Percentiles rank a stretch among this genome's conserved stretches.
Evolutionary conservation across 92 coral and sea anemone genomes (phyloP).

Genomic region (Phenganax stokvisi): DNA sequence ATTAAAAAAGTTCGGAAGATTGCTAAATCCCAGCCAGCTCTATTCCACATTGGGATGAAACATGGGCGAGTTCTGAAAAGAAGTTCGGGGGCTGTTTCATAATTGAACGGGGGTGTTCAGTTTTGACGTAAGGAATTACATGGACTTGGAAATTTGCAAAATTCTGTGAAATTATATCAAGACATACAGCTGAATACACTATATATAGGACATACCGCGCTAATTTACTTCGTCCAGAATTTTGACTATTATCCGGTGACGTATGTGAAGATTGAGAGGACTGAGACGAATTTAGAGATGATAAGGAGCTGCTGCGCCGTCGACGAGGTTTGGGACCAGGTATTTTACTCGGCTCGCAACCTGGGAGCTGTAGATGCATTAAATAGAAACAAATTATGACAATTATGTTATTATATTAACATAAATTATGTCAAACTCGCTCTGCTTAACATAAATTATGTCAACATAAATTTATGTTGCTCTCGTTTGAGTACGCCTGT

Average conservation of each 20-base stretch:
- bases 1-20: not conserved
- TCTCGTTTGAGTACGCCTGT: too few relatives aligned
- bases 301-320: constrained; percentile 29
- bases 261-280: constrained; percentile 24
- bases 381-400: not conserved
- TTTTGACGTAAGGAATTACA: too few relatives aligned
- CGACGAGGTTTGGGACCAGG: constrained; percentile 25
- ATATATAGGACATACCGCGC: not conserved
- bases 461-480: too few relatives aligned
- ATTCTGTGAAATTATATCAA: not conserved
- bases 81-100: not conserved
- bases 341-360: constrained; percentile 31
- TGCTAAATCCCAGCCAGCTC: not conserved
- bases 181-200: too few relatives aligned
- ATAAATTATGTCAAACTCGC: not conserved
- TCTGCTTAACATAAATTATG: not conserved
- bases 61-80: not conserved
- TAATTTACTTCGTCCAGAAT: constrained; percentile 5
- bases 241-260: not conserved
- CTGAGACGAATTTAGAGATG: constrained; percentile 30
- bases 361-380: constrained; percentile 9
- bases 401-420: too few relatives aligned
- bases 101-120: too few relatives aligned
- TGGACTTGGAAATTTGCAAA: not conserved
- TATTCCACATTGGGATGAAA: not conserved